Base-by-base conservation (phyloP, 2,113 vertebrate species). In the Macrotus californicus region DNA sequence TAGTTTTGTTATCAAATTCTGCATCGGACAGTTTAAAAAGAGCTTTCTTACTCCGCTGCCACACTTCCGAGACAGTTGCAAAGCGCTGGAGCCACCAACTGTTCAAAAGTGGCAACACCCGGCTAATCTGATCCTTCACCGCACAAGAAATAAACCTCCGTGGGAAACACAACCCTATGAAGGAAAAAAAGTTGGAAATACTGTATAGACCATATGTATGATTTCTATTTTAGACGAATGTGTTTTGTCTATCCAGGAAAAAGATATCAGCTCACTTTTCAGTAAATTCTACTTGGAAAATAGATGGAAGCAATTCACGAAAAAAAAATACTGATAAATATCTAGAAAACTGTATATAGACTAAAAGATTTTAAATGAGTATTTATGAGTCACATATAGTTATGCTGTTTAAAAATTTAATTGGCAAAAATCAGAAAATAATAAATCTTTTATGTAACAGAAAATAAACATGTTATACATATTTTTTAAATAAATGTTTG, bases 71-170 rank as follows among this genome's bases (percentile, higher is more conserved):
- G 64, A 96, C 97, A 97, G 98, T 34, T 97, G 98, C 94, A 98
- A 98, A 97, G 98, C 98, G 96, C 1, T 98, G 98, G 98, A 98
- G 98, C 98, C 98, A 98, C 98, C 98, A 98, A 98, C 98, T 98
- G 98, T 98, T 98, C 98, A 98, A 97, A 98, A 91, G 97, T 15
- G 77, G 98, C 97, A 98, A 98, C 94, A 97, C 94, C 97, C 77
- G 87, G 90, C 34, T 93, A 48, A 75, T 34, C 59, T 24, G 67
- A 13, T 81, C 54, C 15, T 88, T 50, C 41, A 31, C 9, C 81
- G n/a, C 46, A 52, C 3, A 39, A 87, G 48, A 87, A 66, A 77
- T 24, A 86, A 92, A 36, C 36, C 16, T 64, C 16, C 50, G 12
- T 46, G 61, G 86, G 59, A 56, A 94, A 81, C 29, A 77, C 56